Percentiles rank a stretch among this genome's conserved stretches.
Conservation (phyloP, 1,140 invertebrate genomes). For the Cyclina sinensis region DNA sequence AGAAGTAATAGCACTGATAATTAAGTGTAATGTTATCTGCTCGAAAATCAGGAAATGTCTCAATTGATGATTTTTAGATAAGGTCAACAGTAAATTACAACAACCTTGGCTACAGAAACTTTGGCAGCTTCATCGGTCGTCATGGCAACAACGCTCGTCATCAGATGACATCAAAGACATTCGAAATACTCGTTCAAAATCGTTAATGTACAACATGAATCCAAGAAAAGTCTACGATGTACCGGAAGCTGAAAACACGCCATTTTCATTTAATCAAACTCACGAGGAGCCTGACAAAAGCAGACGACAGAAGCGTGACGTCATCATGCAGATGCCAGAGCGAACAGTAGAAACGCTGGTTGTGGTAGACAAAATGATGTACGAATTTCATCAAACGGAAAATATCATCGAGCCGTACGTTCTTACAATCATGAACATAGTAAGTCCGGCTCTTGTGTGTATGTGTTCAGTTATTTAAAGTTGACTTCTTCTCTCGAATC, state of each 20-base stretch:
- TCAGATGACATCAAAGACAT: background rate
- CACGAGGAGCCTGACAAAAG: background rate
- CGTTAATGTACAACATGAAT: constrained; percentile 44
- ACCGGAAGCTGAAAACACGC: background rate
- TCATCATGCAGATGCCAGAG: constrained; percentile 86
- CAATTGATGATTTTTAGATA: constrained; percentile 26
- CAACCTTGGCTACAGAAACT: constrained; percentile 22
- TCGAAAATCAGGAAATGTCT: too few species aligned
- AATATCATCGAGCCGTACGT: constrained; percentile 91
- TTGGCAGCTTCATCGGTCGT: background rate
- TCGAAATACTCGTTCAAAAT: background rate
- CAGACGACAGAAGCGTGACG: constrained; percentile 71
- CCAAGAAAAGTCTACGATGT: constrained; percentile 56
- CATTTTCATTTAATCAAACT: background rate
- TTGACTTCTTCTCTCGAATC: too few species aligned
- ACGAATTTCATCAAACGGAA: constrained; percentile 89
- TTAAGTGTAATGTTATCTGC: too few species aligned
- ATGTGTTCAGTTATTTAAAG: too few species aligned
- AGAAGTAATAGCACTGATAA: too few species aligned
- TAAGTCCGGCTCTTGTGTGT: too few species aligned
- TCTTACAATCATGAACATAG: constrained; percentile 98
- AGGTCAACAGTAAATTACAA: background rate
- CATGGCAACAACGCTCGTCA: background rate
- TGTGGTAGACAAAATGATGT: constrained; percentile 95
- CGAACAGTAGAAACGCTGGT: constrained; percentile 94